Conservation (phyloP, 2,113 vertebrate species). For the Pollachius pollachius region DNA sequence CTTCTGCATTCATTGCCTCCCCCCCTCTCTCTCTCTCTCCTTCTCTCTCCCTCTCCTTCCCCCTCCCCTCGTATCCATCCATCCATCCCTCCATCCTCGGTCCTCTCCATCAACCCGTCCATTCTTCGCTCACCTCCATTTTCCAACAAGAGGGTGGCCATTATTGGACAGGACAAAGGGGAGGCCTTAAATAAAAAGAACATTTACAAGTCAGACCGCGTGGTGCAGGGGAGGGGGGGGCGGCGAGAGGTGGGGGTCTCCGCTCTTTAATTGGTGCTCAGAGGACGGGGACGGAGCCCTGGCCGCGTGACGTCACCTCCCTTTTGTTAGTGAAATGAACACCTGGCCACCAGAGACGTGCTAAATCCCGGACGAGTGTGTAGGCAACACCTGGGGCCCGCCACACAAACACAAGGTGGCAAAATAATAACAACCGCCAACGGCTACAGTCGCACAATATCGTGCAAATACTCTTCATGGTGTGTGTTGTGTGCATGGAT, state of each 20-base stretch:
- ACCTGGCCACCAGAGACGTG: constrained; percentile 74
- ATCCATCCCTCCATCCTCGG: constrained; percentile 46
- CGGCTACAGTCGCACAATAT: too few relatives aligned
- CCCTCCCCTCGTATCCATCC: constrained; percentile 44
- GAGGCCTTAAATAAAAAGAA: constrained; percentile 77
- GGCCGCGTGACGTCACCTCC: constrained; percentile 60
- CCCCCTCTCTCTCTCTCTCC: constrained; percentile 11
- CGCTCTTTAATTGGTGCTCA: constrained; percentile 58
- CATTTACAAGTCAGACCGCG: constrained; percentile 73
- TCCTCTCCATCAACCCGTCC: constrained; percentile 50
- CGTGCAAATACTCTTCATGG: too few relatives aligned
- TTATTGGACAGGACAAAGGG: constrained; percentile 71
- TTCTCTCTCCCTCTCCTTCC: constrained; percentile 50
- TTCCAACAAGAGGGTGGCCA: constrained; percentile 68
- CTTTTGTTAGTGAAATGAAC: constrained; percentile 81
- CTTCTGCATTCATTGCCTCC: constrained; percentile 15
- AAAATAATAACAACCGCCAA: constrained; percentile 23
- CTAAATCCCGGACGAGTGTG: constrained; percentile 60
- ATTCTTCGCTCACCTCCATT: constrained; percentile 55
- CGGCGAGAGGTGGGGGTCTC: background rate
- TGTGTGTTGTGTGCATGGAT: too few relatives aligned
- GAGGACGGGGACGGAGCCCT: constrained; percentile 52
- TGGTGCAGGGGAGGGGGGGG: constrained; percentile 41
- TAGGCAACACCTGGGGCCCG: constrained; percentile 53
- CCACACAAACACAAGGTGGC: constrained; percentile 40